phyloP scores from a whole-genome alignment of 2,797 vertebrate species.

The Mycteria americana region DNA sequence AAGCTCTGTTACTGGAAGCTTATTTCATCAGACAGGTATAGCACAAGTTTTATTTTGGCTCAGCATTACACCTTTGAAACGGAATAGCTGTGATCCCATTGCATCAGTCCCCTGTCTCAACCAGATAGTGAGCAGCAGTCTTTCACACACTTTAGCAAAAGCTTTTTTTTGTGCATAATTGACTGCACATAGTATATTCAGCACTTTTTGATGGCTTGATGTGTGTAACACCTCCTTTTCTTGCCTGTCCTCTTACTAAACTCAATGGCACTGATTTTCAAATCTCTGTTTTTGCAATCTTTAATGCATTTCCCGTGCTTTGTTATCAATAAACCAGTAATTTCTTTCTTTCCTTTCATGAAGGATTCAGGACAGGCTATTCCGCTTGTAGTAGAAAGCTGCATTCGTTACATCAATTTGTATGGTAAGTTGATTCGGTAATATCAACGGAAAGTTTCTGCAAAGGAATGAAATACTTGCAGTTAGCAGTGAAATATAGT shows the following conservation, averaged over 20 bases:
- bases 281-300: constrained; percentile 22
- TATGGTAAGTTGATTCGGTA: constrained; percentile 81
- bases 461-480: rapidly evolving
- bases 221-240: constrained; percentile 50
- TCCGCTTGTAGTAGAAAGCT: constrained; percentile 95
- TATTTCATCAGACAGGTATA: neutral
- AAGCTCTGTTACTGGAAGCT: neutral
- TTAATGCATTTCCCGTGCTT: neutral
- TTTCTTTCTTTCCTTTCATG: neutral
- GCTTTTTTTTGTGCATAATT: constrained; percentile 3
- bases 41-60: neutral
- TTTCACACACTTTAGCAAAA: neutral
- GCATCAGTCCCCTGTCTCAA: neutral
- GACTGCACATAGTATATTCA: neutral
- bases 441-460: neutral
- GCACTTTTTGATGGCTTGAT: constrained; percentile 6
- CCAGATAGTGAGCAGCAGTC: constrained; percentile 24
- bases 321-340: neutral
- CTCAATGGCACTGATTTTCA: constrained; percentile 36
- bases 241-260: constrained; percentile 70
- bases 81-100: neutral
- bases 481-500: neutral
- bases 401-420: constrained; percentile 96
- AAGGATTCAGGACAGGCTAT: constrained; percentile 95
- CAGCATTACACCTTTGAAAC: neutral